Percentiles rank a stretch among this genome's conserved stretches.
phyloP scores from a whole-genome alignment of 1,140 invertebrate species.

The Zaprionus gabonicus region DNA sequence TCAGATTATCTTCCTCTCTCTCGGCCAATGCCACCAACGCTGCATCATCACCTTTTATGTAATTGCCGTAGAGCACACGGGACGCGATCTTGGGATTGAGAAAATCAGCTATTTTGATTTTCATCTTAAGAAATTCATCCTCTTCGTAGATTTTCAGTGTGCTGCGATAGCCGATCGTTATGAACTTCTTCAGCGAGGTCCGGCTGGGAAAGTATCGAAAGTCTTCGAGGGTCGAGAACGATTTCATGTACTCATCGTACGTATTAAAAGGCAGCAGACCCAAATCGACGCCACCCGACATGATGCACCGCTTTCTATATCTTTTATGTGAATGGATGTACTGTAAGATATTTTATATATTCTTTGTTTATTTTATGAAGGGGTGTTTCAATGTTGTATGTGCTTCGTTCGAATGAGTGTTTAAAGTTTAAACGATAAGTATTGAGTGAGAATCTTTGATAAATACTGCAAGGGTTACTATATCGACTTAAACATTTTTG shows the following conservation, averaged over 20 bases:
- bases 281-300: background rate
- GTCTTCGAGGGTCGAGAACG: slow-evolving; percentile 10
- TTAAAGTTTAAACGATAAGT: background rate
- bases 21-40: background rate
- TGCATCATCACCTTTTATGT: slow-evolving; percentile 12
- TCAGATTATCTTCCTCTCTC: slow-evolving; percentile 23
- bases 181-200: background rate
- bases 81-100: slow-evolving; percentile 15
- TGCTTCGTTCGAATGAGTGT: background rate
- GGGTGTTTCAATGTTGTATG: too few species aligned
- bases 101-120: background rate
- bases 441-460: background rate
- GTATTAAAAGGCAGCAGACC: background rate
- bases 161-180: slow-evolving; percentile 29
- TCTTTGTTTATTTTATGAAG: background rate
- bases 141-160: slow-evolving; percentile 20
- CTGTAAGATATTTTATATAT: background rate
- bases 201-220: slow-evolving; percentile 8
- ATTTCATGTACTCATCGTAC: slow-evolving; percentile 21
- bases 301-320: background rate
- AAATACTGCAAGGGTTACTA: background rate
- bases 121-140: slow-evolving; percentile 5
- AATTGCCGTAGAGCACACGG: background rate
- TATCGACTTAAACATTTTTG: background rate
- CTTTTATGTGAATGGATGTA: background rate